Evolutionary conservation across 2,888 invertebrate species (phyloP).

Genomic region (Plemyria rubiginata): DNA sequence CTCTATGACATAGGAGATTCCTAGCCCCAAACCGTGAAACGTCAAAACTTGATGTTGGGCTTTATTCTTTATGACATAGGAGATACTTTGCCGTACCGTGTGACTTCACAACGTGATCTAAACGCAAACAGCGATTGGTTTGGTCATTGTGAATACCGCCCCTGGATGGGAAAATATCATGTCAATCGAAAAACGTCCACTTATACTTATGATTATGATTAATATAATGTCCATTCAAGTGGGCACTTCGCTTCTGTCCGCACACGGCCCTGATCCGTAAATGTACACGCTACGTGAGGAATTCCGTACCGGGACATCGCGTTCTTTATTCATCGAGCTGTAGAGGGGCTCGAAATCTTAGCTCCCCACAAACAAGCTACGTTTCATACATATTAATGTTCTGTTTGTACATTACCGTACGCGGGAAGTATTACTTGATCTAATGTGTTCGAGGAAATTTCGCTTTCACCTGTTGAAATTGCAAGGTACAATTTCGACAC

Average conservation of each 20-base stretch:
- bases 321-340: slow-evolving; percentile 74
- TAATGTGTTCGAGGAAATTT: slow-evolving; percentile 73
- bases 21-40: no score
- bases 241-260: slow-evolving; percentile 5
- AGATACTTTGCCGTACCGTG: no score
- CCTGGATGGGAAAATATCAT: not conserved
- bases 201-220: no score
- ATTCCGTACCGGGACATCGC: slow-evolving; percentile 20
- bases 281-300: slow-evolving; percentile 7
- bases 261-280: slow-evolving; percentile 6
- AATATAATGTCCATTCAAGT: no score
- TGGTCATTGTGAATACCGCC: no score
- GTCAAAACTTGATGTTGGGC: no score
- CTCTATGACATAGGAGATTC: no score
- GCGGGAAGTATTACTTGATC: slow-evolving; percentile 63
- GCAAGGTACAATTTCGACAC: slow-evolving; percentile 48
- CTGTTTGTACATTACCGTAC: slow-evolving; percentile 73
- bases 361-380: slow-evolving; percentile 71
- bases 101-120: no score
- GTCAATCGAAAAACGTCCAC: slow-evolving; percentile 1
- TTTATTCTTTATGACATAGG: no score
- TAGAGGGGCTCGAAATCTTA: slow-evolving; percentile 72
- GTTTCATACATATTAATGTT: slow-evolving; percentile 81
- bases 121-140: not conserved
- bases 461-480: slow-evolving; percentile 68